phyloP scores from a whole-genome alignment of 2,888 invertebrate genomes.

The Andrena flavipes region DNA sequence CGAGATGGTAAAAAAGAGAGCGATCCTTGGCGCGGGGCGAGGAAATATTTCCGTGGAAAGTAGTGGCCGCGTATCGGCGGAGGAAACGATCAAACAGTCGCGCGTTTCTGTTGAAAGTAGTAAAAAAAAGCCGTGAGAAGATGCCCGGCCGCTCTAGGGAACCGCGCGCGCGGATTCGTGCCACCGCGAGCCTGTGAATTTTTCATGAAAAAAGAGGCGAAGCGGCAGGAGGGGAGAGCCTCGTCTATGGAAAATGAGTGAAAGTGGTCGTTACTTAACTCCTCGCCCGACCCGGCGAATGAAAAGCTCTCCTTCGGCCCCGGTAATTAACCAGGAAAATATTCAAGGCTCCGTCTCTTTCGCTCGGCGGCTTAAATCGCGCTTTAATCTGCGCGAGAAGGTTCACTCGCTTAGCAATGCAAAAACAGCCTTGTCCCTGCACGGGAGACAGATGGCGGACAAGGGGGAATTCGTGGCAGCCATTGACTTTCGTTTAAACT shows the following conservation, averaged over 20 bases:
- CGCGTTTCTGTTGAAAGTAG: conserved; percentile 12
- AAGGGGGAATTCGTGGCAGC: conserved; percentile 7
- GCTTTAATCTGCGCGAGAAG: conserved; percentile 35
- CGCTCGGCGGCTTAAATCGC: neutral
- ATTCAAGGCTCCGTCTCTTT: conserved; percentile 42
- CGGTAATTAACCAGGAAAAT: conserved; percentile 63
- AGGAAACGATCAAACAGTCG: conserved; percentile 19
- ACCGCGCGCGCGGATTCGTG: conserved; percentile 14
- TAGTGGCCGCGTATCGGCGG: conserved; percentile 12
- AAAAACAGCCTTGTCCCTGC: conserved; percentile 21
- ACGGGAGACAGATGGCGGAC: neutral
- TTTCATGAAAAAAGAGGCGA: conserved; percentile 21
- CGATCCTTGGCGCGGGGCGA: neutral
- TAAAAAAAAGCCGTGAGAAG: conserved; percentile 64
- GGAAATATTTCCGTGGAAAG: conserved; percentile 46
- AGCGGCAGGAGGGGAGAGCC: neutral
- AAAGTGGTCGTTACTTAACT: conserved; percentile 70
- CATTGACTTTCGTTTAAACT: conserved; percentile 43
- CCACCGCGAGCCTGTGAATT: conserved; percentile 32
- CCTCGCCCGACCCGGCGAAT: conserved; percentile 38
- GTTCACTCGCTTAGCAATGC: conserved; percentile 36
- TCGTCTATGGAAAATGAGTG: conserved; percentile 64
- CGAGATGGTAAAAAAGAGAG: conserved; percentile 2
- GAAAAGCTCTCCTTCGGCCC: conserved; percentile 57
- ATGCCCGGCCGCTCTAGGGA: neutral